These are phyloP conservation scores for Acrocyrtus sp. DNA, from an alignment of 2,888 invertebrate species.

Conservation along the genomic window DNA sequence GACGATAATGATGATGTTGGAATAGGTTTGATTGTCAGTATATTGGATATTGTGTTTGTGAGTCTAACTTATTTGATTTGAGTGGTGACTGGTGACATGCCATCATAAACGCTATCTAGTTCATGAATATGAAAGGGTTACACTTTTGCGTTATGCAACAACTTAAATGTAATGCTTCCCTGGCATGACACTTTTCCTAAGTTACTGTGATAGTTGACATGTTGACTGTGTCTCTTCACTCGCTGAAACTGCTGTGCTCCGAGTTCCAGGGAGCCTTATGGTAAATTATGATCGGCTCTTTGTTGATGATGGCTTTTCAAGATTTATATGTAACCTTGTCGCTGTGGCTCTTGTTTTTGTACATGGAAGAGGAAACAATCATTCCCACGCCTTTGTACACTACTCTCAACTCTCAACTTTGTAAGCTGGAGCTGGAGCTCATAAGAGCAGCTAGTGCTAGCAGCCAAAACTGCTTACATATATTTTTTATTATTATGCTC, in stretches of 20 bases:
- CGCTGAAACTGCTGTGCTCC: not conserved
- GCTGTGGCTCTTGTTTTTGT: conserved; percentile 6
- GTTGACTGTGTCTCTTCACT: not conserved
- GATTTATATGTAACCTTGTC: conserved; percentile 54
- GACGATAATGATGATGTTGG: not conserved
- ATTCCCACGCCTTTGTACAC: conserved; percentile 38
- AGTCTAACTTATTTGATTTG: no score
- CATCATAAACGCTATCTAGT: not conserved
- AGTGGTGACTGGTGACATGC: not conserved
- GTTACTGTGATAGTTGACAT: not conserved
- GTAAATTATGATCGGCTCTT: conserved; percentile 33
- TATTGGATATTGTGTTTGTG: not conserved
- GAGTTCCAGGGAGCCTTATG: not conserved
- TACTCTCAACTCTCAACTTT: no score
- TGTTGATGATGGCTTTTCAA: conserved; percentile 30
- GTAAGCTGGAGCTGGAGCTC: not conserved
- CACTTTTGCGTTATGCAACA: not conserved
- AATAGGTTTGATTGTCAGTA: not conserved
- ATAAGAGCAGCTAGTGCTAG: conserved; percentile 9
- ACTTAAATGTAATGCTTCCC: not conserved
- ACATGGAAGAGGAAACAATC: conserved; percentile 33
- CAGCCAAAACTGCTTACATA: no score
- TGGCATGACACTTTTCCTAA: not conserved
- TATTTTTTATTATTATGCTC: conserved; percentile 14
- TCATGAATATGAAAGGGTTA: not conserved